Base-by-base conservation (phyloP, 2,888 invertebrate genomes). In the Coenonympha arcania region DNA sequence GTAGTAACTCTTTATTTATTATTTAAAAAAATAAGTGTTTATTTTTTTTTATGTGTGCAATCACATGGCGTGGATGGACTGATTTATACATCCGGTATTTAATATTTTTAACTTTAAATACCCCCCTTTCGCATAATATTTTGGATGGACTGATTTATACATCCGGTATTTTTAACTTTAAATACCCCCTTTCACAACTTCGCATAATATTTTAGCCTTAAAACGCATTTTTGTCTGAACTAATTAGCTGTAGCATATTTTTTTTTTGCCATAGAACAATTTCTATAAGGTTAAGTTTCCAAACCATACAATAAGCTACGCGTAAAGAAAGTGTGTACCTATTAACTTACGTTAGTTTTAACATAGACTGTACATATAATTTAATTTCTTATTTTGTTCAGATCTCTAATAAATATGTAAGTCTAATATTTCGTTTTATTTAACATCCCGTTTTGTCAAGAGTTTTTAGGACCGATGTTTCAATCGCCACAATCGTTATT, bases 331-430 rank as follows among this genome's bases (percentile, higher is more conserved):
- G 85, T 80, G 82, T 87, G 87, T 85, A 85, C 83, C 85, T 83
- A 83, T 83, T 86, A 80, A 85, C 84, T 84, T 84, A 85, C 83
- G 71, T 86, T 87, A 86, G 82, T 84, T 85, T 79, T 86, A 87
- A 87, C 82, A 85, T 86, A 85, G 86, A 86, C 87, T 87, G 87
- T 87, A 87, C 87, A 87, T 87, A 87, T 87, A 84, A 87, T 87
- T 87, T 87, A 57, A 87, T 85, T 87, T 87, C 85, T 82, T 87
- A 86, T 87, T 87, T 84, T 87, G 87, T 87, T 87, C 87, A 87
- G 87, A 87, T 87, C 87, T 87, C 87, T 87, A 87, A 87, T 87
- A 87, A 87, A 87, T 81, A 84, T 83, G 82, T 87, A 87, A 87
- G 86, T 87, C 84, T 85, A 85, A 65, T 64, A 62, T 63, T 64